Percentiles rank a stretch among this genome's conserved stretches.
Conservation (phyloP, 1,140 invertebrate genomes). For the Ceratina japonica region DNA sequence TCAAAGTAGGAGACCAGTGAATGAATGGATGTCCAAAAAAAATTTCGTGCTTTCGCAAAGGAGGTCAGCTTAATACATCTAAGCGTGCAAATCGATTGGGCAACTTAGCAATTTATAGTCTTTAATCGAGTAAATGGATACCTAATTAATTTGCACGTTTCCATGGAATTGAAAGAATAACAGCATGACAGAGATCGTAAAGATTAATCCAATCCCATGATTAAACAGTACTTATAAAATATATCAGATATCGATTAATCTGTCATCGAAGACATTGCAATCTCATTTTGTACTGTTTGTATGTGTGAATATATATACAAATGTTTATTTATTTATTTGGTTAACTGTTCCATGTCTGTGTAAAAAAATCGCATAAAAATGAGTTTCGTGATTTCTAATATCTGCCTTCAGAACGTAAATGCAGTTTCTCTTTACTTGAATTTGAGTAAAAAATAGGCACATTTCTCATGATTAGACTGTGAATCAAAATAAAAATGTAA, state of each 20-base stretch:
- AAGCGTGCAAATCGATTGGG: not conserved
- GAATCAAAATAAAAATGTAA: no score
- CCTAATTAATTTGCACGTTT: no score
- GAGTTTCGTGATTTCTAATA: no score
- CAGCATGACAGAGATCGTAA: slow-evolving; percentile 24
- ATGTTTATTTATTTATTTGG: not conserved
- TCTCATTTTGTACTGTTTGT: not conserved
- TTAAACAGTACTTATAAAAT: not conserved
- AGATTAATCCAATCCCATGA: not conserved
- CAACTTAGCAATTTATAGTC: no score
- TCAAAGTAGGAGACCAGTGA: not conserved
- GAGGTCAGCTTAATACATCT: slow-evolving; percentile 7
- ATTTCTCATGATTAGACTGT: no score
- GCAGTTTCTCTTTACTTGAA: no score
- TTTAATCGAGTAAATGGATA: no score
- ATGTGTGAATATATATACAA: not conserved
- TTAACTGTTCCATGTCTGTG: no score
- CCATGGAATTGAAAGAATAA: slow-evolving; percentile 8
- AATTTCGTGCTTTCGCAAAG: slow-evolving; percentile 1
- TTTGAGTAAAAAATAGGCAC: no score
- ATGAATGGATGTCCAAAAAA: not conserved
- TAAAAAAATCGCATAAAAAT: no score
- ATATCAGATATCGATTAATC: not conserved
- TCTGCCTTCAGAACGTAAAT: no score
- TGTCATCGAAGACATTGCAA: not conserved